These are phyloP conservation scores for Campoletis raptor DNA, from an alignment of 2,888 invertebrate species.

Conservation along the genomic window DNA sequence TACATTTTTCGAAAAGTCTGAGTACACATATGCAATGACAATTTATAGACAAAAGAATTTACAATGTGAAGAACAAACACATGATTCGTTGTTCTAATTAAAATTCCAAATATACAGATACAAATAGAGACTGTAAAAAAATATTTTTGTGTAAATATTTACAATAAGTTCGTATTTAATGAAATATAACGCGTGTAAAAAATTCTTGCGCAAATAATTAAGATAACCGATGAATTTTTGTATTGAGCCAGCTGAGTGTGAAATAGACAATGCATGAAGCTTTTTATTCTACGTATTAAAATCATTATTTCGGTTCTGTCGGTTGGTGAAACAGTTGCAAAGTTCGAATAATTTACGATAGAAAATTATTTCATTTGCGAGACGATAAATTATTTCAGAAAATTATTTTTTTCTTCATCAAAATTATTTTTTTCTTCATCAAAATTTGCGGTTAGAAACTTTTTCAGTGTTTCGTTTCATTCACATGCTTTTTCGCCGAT, in stretches of 20 bases:
- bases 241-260: slow-evolving; percentile 12
- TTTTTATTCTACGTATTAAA: slow-evolving; percentile 17
- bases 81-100: slow-evolving; percentile 35
- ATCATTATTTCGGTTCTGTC: not conserved
- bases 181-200: slow-evolving; percentile 35
- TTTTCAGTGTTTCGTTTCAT: not conserved
- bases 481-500: not conserved
- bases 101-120: slow-evolving; percentile 40
- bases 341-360: not conserved
- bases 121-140: slow-evolving; percentile 58
- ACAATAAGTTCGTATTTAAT: not conserved
- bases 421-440: not conserved
- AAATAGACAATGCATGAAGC: slow-evolving; percentile 10
- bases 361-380: not conserved
- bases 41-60: slow-evolving; percentile 28
- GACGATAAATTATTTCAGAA: not conserved
- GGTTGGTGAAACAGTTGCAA: not conserved
- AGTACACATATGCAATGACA: not conserved
- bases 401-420: too few species aligned
- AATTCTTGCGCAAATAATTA: slow-evolving; percentile 34
- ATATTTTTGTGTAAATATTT: slow-evolving; percentile 53
- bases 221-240: slow-evolving; percentile 13
- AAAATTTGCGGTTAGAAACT: not conserved
- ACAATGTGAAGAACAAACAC: not conserved
- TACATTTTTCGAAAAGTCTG: not conserved